These are phyloP conservation scores for Arothron firmamentum DNA, from an alignment of 2,113 vertebrate genomes.

Conservation along the genomic window DNA sequence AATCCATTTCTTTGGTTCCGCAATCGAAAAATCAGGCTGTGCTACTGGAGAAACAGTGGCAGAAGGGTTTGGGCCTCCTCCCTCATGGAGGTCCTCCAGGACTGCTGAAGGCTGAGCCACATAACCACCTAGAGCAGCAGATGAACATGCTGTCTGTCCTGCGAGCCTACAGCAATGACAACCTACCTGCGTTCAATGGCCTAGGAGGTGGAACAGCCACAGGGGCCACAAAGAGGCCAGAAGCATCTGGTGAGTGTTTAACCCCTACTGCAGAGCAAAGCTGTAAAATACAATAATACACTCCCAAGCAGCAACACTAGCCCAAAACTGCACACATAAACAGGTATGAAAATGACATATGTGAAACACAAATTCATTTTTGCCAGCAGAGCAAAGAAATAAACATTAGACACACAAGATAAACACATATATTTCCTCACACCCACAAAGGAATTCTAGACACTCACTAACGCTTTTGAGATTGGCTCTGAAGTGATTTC, in stretches of 20 bases:
- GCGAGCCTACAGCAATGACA: slow-evolving; percentile 94
- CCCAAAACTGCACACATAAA: slow-evolving; percentile 15
- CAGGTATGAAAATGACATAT: slow-evolving; percentile 11
- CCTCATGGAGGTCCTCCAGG: slow-evolving; percentile 80
- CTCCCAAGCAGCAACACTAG: slow-evolving; percentile 5
- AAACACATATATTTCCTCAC: slow-evolving; percentile 53
- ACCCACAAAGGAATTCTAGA: slow-evolving; percentile 61
- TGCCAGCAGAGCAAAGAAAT: slow-evolving; percentile 22
- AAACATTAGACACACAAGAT: slow-evolving; percentile 31
- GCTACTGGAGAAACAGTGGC: slow-evolving; percentile 89
- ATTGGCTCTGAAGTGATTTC: slow-evolving; percentile 79
- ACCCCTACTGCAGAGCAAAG: slow-evolving; percentile 17
- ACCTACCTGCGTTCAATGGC: slow-evolving; percentile 93
- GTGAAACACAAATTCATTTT: slow-evolving; percentile 49
- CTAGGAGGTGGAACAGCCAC: slow-evolving; percentile 78
- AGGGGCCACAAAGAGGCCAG: slow-evolving; percentile 93
- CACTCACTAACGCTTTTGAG: slow-evolving; percentile 60
- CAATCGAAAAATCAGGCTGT: slow-evolving; percentile 72
- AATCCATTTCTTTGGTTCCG: slow-evolving; percentile 43
- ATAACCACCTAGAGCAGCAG: slow-evolving; percentile 89
- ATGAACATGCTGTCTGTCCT: slow-evolving; percentile 98
- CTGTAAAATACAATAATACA: slow-evolving; percentile 18
- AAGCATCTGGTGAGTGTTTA: slow-evolving; percentile 92
- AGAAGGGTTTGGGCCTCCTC: slow-evolving; percentile 79
- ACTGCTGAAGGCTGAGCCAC: slow-evolving; percentile 86